A percentile compares a stretch with the other conserved stretches of the same genome.
These are phyloP conservation scores for Idaea aversata DNA, from an alignment of 2,888 invertebrate species.

Conservation along the genomic window DNA sequence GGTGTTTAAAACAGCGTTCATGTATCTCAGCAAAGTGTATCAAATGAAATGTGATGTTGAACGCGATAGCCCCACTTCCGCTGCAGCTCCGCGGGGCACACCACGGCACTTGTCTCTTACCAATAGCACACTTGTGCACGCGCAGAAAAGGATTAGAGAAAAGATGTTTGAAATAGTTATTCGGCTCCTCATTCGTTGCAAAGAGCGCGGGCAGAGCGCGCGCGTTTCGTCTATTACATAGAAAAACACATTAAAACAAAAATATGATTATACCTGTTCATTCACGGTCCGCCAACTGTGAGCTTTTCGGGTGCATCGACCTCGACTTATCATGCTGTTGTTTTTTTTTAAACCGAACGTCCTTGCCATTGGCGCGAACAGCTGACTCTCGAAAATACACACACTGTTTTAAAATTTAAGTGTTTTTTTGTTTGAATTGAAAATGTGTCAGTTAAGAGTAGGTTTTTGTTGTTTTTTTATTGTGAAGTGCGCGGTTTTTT, in stretches of 20 bases:
- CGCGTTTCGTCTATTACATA: conserved; percentile 37
- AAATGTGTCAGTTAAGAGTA: conserved; percentile 10
- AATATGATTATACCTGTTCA: conserved; percentile 59
- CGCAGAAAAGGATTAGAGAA: conserved; percentile 74
- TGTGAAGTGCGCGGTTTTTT: conserved; percentile 38
- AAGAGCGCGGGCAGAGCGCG: conserved; percentile 66
- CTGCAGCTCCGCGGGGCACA: conserved; percentile 9
- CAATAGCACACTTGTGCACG: conserved; percentile 55
- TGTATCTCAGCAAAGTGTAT: conserved; percentile 28
- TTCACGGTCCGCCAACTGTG: conserved; percentile 59
- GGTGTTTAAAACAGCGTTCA: conserved; percentile 5
- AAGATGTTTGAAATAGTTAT: conserved; percentile 78
- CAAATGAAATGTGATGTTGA: conserved; percentile 42
- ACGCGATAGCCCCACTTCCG: conserved; percentile 51
- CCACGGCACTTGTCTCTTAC: conserved; percentile 50
- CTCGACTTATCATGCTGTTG: conserved; percentile 51
- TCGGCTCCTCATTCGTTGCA: conserved; percentile 72
- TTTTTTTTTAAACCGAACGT: conserved; percentile 54
- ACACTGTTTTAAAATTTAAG: conserved; percentile 6
- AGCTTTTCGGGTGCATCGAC: conserved; percentile 60
- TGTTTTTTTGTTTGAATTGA: conserved; percentile 8
- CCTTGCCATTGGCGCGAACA: conserved; percentile 62
- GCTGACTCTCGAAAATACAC: conserved; percentile 48
- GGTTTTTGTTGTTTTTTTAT: conserved; percentile 1
- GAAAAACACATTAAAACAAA: conserved; percentile 27